phyloP scores from a whole-genome alignment of 2,113 vertebrate genomes.

The Cnemophilus loriae region DNA sequence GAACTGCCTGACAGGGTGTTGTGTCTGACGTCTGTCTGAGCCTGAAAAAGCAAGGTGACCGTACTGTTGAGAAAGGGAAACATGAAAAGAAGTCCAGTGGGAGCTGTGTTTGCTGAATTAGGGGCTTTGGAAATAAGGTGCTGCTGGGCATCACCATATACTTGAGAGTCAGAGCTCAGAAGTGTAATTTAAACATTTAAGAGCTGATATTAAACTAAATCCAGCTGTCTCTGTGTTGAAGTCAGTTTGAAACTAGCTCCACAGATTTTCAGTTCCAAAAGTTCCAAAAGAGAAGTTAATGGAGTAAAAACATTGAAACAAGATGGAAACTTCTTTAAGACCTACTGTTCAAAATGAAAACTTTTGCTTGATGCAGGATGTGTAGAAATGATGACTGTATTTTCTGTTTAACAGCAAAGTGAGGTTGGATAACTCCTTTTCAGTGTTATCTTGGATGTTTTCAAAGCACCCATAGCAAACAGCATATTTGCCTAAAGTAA shows the following conservation, averaged over 20 bases:
- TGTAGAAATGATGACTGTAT: background rate
- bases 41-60: background rate
- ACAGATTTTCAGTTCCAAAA: background rate
- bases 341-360: background rate
- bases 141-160: background rate
- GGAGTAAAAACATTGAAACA: background rate
- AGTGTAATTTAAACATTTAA: constrained; percentile 5
- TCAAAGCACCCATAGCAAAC: background rate
- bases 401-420: background rate
- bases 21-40: background rate
- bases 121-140: background rate
- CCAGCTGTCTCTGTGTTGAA: background rate
- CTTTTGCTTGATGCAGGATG: background rate
- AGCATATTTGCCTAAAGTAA: background rate
- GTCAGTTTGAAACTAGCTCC: background rate
- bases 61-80: background rate
- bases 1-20: background rate
- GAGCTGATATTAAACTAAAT: constrained; percentile 23
- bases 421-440: background rate
- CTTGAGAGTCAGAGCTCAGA: background rate
- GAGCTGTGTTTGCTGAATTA: background rate
- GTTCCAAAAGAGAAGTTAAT: background rate
- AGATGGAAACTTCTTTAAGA: background rate
- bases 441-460: background rate
- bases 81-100: background rate